A percentile compares a stretch with the other conserved stretches of the same genome.
These are phyloP conservation scores for Stigmatopora nigra DNA, from an alignment of 2,113 vertebrate species.

Conservation along the genomic window DNA sequence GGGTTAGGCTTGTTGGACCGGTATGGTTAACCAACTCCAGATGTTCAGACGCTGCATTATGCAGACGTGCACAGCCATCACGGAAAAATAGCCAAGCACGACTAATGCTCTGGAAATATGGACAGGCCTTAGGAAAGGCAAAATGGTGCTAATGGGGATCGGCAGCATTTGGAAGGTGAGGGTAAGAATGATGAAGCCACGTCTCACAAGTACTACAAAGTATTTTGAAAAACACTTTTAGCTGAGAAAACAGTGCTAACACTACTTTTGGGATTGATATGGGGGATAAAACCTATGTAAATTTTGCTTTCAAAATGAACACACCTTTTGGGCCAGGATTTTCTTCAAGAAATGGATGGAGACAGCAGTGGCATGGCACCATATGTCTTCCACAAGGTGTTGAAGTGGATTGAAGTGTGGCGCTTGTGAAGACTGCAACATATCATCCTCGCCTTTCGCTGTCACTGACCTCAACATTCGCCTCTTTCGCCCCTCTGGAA, in stretches of 20 bases:
- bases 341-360: not conserved
- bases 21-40: slow-evolving; percentile 52
- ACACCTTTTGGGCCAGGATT: not conserved
- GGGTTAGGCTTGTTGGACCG: slow-evolving; percentile 3
- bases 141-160: slow-evolving; percentile 27
- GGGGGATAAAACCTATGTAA: too few species aligned
- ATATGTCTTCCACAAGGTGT: not conserved
- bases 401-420: not conserved
- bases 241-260: too few species aligned
- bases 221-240: not conserved
- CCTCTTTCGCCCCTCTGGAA: not conserved
- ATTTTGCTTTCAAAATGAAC: not conserved
- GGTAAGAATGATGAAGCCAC: not conserved
- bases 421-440: not conserved
- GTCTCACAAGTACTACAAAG: slow-evolving; percentile 3
- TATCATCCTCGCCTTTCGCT: not conserved
- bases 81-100: slow-evolving; percentile 57
- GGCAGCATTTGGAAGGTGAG: slow-evolving; percentile 17
- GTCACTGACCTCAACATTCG: not conserved
- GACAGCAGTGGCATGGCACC: not conserved
- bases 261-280: too few species aligned
- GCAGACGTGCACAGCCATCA: slow-evolving; percentile 48
- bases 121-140: slow-evolving; percentile 36
- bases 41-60: slow-evolving; percentile 63
- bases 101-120: slow-evolving; percentile 54